Conservation (phyloP, 1,140 invertebrate species). For the Drosophila tani region DNA sequence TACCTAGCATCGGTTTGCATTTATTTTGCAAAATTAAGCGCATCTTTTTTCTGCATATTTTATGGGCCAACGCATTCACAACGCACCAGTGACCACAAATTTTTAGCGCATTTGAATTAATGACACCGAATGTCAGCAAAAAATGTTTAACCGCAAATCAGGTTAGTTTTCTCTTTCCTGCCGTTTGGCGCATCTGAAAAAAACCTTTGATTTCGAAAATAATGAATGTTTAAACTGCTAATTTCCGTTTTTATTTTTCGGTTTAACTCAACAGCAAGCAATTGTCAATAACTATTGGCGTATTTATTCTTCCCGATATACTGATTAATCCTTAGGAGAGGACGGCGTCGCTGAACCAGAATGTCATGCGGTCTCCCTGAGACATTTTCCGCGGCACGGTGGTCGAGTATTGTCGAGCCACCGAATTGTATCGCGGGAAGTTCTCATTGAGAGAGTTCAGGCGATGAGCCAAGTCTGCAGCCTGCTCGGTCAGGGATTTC, state of each 20-base stretch:
- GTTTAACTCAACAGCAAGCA: conserved; percentile 21
- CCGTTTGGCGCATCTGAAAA: background rate
- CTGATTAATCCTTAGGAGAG: conserved; percentile 42
- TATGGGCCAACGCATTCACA: conserved; percentile 42
- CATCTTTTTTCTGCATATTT: conserved; percentile 63
- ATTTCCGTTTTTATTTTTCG: conserved; percentile 18
- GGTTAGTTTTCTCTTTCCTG: conserved; percentile 29
- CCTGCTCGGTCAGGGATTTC: conserved; percentile 36
- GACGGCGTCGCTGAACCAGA: conserved; percentile 65
- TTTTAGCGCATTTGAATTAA: conserved; percentile 74
- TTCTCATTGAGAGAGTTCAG: conserved; percentile 63
- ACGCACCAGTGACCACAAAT: conserved; percentile 57
- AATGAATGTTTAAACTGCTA: conserved; percentile 16
- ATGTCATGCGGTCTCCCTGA: conserved; percentile 59
- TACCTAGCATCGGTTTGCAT: conserved; percentile 4
- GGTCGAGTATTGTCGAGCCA: conserved; percentile 32
- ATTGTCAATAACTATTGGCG: background rate
- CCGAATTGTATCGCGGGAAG: conserved; percentile 40
- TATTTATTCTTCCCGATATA: background rate
- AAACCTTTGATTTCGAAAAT: background rate
- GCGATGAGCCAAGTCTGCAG: conserved; percentile 33
- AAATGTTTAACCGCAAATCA: conserved; percentile 72
- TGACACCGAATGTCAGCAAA: conserved; percentile 66
- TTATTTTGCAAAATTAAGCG: conserved; percentile 48
- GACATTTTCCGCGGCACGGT: conserved; percentile 31